Evolutionary conservation across 1,140 invertebrate genomes (phyloP).

Genomic region (Gonioctena quinquepunctata): DNA sequence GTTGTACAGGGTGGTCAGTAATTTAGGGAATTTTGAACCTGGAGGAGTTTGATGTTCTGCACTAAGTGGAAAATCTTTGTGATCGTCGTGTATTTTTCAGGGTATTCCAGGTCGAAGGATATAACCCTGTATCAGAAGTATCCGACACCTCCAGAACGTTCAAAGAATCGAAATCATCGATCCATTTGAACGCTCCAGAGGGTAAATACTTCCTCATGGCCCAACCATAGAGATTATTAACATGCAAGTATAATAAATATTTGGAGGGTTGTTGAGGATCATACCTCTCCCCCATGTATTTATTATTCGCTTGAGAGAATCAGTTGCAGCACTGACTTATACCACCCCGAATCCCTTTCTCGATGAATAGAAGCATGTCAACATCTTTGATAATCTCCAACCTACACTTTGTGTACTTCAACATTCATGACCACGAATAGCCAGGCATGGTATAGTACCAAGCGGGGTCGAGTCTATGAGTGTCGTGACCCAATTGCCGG

Average conservation of each 20-base stretch:
- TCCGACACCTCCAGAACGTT: too few relatives aligned
- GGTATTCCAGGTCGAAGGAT: slow-evolving; percentile 55
- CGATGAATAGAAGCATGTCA: slow-evolving; percentile 50
- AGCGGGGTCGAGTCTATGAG: slow-evolving; percentile 47
- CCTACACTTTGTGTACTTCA: slow-evolving; percentile 43
- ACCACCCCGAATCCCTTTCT: slow-evolving; percentile 52
- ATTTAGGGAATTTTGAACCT: slow-evolving; percentile 52
- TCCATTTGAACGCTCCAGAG: slow-evolving; percentile 56
- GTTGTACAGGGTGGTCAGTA: slow-evolving; percentile 28
- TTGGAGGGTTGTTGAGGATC: slow-evolving; percentile 49
- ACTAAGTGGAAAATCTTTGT: slow-evolving; percentile 55
- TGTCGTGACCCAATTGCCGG: slow-evolving; percentile 30
- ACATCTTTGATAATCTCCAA: slow-evolving; percentile 50
- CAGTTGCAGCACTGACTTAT: slow-evolving; percentile 47
- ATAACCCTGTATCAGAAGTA: too few relatives aligned
- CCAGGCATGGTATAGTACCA: slow-evolving; percentile 54
- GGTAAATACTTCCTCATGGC: slow-evolving; percentile 57
- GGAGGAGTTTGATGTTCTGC: slow-evolving; percentile 42
- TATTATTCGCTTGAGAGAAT: slow-evolving; percentile 53
- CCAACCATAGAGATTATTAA: slow-evolving; percentile 62
- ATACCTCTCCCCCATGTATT: slow-evolving; percentile 53
- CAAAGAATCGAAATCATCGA: slow-evolving; percentile 5
- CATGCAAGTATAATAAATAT: slow-evolving; percentile 56
- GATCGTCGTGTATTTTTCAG: slow-evolving; percentile 43
- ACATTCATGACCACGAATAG: slow-evolving; percentile 43